Evolutionary conservation across 2,113 vertebrate genomes (phyloP).

Genomic region (Pachyramphus minor): DNA sequence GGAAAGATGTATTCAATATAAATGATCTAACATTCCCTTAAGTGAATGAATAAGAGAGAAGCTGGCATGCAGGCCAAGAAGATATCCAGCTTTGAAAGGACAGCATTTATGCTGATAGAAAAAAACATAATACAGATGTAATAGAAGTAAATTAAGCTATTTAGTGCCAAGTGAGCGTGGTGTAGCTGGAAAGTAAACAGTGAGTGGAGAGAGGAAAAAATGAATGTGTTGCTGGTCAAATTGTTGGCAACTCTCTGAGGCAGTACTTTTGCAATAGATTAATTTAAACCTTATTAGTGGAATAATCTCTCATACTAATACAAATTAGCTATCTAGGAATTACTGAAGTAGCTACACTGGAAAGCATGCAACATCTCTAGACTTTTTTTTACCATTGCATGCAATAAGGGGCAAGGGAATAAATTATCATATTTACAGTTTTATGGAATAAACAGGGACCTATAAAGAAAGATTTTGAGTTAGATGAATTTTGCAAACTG

Average conservation of each 20-base stretch:
- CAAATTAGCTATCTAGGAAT: conserved; percentile 37
- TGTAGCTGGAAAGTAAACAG: conserved; percentile 20
- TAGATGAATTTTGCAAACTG: not conserved
- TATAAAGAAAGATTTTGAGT: not conserved
- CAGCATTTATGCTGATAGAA: not conserved
- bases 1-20: conserved; percentile 33
- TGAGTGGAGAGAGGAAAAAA: conserved; percentile 9
- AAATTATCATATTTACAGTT: not conserved
- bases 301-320: conserved; percentile 10
- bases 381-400: not conserved
- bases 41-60: not conserved
- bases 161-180: conserved; percentile 1
- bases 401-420: not conserved
- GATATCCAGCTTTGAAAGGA: not conserved
- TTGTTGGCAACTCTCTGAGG: conserved; percentile 21
- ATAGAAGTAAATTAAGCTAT: not conserved
- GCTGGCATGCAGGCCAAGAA: not conserved
- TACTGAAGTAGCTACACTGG: not conserved
- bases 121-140: not conserved
- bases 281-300: conserved; percentile 44
- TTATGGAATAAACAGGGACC: not conserved
- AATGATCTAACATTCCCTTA: conserved; percentile 26
- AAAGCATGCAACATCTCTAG: not conserved
- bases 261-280: conserved; percentile 41
- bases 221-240: conserved; percentile 19